Evolutionary conservation across 2,888 invertebrate genomes (phyloP).

Genomic region (Eupithecia inturbata): DNA sequence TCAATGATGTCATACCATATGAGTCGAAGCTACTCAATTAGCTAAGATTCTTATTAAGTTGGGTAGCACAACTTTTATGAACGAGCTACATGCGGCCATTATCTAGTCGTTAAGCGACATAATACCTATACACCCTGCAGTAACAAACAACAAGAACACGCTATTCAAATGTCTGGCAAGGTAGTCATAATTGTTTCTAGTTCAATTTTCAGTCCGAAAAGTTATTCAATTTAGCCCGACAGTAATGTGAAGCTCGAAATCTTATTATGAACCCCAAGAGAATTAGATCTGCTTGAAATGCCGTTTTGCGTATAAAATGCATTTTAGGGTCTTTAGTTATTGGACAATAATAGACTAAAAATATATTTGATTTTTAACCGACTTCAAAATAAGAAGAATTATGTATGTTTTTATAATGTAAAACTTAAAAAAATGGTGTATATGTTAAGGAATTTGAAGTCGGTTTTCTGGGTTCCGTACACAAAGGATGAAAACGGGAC

Average conservation of each 20-base stretch:
- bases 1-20: too few relatives aligned
- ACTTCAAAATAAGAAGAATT: too few relatives aligned
- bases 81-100: conserved; percentile 2
- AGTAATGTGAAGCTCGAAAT: conserved; percentile 66
- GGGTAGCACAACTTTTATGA: background rate
- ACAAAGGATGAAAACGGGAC: too few relatives aligned
- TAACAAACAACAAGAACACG: conserved; percentile 10
- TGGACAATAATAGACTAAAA: background rate
- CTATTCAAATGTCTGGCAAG: conserved; percentile 17
- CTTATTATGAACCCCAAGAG: conserved; percentile 61
- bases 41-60: background rate
- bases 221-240: conserved; percentile 68
- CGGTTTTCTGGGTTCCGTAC: too few relatives aligned
- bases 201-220: conserved; percentile 47
- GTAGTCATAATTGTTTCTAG: conserved; percentile 36
- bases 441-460: too few relatives aligned
- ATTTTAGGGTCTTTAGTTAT: conserved; percentile 49
- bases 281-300: conserved; percentile 57
- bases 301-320: conserved; percentile 65
- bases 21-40: background rate
- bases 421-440: too few relatives aligned
- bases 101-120: background rate
- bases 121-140: conserved; percentile 1
- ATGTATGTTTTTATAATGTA: too few relatives aligned
- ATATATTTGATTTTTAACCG: too few relatives aligned